Evolutionary conservation across 2,113 vertebrate species (phyloP), one percentile per base, ranked within the genome.

Genomic region (Hyperopisus bebe): DNA sequence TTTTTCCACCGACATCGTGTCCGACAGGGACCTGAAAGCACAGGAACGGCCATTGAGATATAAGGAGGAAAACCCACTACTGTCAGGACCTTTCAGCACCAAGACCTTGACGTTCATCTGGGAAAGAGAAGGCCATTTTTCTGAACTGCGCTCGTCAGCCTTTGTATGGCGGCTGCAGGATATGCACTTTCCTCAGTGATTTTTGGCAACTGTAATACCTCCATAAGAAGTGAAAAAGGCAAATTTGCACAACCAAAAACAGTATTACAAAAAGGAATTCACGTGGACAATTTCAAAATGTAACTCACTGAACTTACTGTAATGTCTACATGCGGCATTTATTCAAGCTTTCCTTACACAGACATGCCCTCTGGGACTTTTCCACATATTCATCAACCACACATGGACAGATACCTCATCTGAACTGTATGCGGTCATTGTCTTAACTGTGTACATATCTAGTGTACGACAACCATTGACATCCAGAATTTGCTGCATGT

Each of bases 1-100:
- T 95, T 99, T 99, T 94, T 99, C 98, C 95, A 99, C 98, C 0
- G 98, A 99, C 98, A 99, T 99, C 93, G 98, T 98, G 94, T 99
- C 98, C 27, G 98, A 99, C 92, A 99, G 95, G 46, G 98, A 99
- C 92, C 98, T 99, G 94, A 15, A 70, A 77, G 1, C 58, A 85
- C 44, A 0, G 87, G 15, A 47, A 35, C 0, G n/a, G 53, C 82
- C n/a, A 51, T 13, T 51, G 27, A 15, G 46, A 27, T 27, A 31
- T 3, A 77, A 17, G 44, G 7, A 83, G 8, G 17, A 44, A 39
- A 46, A 46, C 44, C 42, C 19, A 24, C 35, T 46, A 42, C 15
- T 77, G 27, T 77, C 11, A 77, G 4, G 11, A 4, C n/a, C 62
- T 31, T 70, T 31, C 27, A 70, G 24, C n/a, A 70, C 10, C n/a